These are phyloP conservation scores for Arvicanthis niloticus DNA, from an alignment of 2,113 vertebrate genomes.

Conservation along the genomic window DNA sequence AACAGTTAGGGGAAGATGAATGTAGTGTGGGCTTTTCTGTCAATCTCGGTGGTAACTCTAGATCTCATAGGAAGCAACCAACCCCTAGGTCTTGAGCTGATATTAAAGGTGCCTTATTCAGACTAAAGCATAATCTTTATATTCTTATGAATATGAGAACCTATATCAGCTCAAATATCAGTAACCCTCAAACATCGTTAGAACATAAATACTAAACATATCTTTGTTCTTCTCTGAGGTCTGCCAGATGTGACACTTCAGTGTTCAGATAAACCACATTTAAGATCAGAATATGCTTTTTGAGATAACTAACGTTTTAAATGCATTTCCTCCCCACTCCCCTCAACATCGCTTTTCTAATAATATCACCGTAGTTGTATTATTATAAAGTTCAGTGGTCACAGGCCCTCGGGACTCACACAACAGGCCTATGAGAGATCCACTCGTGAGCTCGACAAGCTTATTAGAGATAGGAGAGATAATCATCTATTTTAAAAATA, in stretches of 20 bases:
- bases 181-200: not conserved
- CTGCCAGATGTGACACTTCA: not conserved
- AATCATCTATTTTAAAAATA: constrained; percentile 5
- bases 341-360: not conserved
- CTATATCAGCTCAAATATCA: constrained; percentile 14
- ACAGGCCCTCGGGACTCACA: not conserved
- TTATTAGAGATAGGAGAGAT: not conserved
- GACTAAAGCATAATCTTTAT: not conserved
- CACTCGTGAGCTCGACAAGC: not conserved
- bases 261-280: not conserved
- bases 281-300: constrained; percentile 45
- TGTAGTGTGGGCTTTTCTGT: not conserved
- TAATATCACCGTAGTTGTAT: not conserved
- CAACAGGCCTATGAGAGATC: not conserved
- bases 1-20: not conserved
- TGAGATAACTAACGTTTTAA: constrained; percentile 5
- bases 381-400: constrained; percentile 38
- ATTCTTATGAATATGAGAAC: constrained; percentile 1
- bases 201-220: not conserved
- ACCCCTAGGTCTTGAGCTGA: constrained; percentile 23
- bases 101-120: constrained; percentile 12
- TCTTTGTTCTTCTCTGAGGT: constrained; percentile 5
- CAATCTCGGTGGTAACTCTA: not conserved
- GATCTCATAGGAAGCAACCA: not conserved
- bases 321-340: not conserved